These are phyloP conservation scores for Spialia ferax DNA, from an alignment of 2,888 invertebrate genomes.

Conservation along the genomic window DNA sequence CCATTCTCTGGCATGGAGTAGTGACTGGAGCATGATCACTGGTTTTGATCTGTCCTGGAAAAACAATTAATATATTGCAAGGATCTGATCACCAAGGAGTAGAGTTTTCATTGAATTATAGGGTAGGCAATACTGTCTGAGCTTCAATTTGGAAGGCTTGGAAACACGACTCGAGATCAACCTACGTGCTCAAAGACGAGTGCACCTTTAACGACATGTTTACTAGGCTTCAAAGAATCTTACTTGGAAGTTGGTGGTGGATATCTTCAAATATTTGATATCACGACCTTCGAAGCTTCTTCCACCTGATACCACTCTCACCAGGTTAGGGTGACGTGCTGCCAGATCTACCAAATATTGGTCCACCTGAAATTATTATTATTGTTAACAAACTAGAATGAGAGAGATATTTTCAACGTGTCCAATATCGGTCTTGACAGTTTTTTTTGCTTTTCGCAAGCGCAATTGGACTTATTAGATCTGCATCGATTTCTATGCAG, in stretches of 20 bases:
- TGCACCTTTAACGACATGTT: no score
- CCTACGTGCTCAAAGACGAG: no score
- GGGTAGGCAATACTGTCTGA: no score
- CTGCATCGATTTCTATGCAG: slow-evolving; percentile 13
- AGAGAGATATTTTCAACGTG: no score
- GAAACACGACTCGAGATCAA: neutral
- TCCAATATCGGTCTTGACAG: slow-evolving; percentile 11
- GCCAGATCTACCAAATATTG: slow-evolving; percentile 66
- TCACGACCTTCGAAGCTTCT: slow-evolving; percentile 84
- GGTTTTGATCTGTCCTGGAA: slow-evolving; percentile 76
- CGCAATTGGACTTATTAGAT: slow-evolving; percentile 40
- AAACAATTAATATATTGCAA: neutral
- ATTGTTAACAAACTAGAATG: neutral
- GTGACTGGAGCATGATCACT: slow-evolving; percentile 85
- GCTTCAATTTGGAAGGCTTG: neutral
- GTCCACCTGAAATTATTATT: slow-evolving; percentile 60
- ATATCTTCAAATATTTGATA: slow-evolving; percentile 86
- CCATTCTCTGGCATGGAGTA: slow-evolving; percentile 90
- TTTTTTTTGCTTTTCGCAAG: slow-evolving; percentile 42
- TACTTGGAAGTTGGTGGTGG: slow-evolving; percentile 77
- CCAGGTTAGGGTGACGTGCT: slow-evolving; percentile 57
- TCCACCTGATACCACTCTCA: slow-evolving; percentile 76
- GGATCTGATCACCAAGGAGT: no score
- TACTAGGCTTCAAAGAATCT: no score
- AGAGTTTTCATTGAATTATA: no score